Evolutionary conservation across 2,113 vertebrate species (phyloP).

Genomic region (Gavialis gangeticus): DNA sequence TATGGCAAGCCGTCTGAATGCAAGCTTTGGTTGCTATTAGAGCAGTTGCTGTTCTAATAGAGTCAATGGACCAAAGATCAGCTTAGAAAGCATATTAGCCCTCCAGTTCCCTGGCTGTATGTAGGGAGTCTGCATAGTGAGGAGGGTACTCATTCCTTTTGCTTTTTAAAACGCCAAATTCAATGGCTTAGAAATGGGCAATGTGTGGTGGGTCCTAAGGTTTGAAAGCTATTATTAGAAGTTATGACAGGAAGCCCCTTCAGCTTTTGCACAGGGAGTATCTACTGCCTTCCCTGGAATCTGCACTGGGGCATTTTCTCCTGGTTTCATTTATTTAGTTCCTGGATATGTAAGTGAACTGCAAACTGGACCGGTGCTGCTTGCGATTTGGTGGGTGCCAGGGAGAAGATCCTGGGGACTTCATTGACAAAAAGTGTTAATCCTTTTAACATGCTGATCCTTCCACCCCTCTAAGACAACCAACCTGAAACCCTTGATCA

Average conservation of each 20-base stretch:
- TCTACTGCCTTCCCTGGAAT: neutral
- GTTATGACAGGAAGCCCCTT: neutral
- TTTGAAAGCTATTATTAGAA: neutral
- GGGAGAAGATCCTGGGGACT: neutral
- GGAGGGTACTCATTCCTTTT: neutral
- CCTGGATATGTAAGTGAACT: neutral
- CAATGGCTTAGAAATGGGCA: neutral
- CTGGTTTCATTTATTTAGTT: neutral
- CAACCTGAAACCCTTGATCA: neutral
- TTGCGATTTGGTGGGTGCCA: neutral
- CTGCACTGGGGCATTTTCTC: neutral
- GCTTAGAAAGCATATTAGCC: neutral
- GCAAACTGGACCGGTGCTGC: neutral
- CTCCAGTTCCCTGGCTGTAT: neutral
- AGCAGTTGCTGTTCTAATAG: neutral
- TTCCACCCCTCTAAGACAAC: no score
- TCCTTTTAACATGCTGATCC: neutral
- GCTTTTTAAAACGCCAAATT: neutral
- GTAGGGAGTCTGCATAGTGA: neutral
- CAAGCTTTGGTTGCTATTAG: neutral
- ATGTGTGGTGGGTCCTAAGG: neutral
- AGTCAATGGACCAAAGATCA: neutral
- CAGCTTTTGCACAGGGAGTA: neutral
- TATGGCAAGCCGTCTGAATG: neutral
- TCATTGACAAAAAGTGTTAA: neutral